These are phyloP conservation scores for Cyanoderma ruficeps DNA, from an alignment of 2,113 vertebrate species.

Conservation along the genomic window DNA sequence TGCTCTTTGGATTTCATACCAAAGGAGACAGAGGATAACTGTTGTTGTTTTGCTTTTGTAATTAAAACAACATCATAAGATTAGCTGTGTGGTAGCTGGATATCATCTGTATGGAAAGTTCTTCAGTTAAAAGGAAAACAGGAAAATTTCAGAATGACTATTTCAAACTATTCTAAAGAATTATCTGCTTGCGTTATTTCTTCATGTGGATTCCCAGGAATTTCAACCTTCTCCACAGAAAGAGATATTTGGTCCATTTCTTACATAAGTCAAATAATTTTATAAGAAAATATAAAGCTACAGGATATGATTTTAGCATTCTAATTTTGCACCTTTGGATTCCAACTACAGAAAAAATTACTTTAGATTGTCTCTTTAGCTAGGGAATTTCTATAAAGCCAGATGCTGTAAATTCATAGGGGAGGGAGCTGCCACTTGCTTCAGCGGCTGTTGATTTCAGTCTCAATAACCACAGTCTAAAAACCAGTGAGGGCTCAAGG, in stretches of 20 bases:
- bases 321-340: not conserved
- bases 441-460: not conserved
- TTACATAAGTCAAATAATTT: not conserved
- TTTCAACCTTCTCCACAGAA: not conserved
- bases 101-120: not conserved
- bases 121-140: not conserved
- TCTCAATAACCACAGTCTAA: not conserved
- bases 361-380: not conserved
- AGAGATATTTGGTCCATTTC: not conserved
- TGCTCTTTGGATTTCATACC: not conserved
- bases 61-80: not conserved
- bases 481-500: not conserved
- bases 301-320: not conserved
- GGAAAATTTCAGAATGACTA: not conserved
- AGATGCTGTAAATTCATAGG: accelerated
- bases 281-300: not conserved
- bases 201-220: not conserved
- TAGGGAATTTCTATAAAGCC: not conserved
- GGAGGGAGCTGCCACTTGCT: not conserved
- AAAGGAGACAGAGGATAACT: not conserved
- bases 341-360: not conserved
- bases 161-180: not conserved
- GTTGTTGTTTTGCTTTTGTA: not conserved
- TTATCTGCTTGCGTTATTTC: not conserved
- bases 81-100: not conserved